These are phyloP conservation scores for Pseudomyrmex cubaensis DNA, from an alignment of 1,140 invertebrate species.

Conservation along the genomic window DNA sequence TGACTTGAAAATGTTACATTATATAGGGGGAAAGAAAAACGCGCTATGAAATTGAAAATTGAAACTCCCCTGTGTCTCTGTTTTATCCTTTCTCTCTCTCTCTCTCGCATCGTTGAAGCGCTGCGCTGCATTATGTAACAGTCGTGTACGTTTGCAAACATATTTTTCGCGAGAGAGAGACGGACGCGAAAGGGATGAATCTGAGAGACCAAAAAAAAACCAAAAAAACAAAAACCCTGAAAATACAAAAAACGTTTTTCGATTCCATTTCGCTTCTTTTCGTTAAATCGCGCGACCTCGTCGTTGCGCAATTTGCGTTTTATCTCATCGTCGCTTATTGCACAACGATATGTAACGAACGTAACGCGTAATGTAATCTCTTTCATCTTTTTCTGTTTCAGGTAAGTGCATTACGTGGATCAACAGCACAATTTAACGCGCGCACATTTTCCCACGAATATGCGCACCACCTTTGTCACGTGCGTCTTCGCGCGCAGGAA, in stretches of 20 bases:
- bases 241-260: conserved; percentile 7
- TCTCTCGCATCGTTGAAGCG: conserved; percentile 21
- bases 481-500: no score
- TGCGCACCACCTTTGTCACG: no score
- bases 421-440: no score
- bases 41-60: conserved; percentile 38
- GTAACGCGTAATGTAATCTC: not conserved
- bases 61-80: conserved; percentile 12
- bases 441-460: no score
- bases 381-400: conserved; percentile 67
- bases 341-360: not conserved
- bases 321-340: not conserved
- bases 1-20: not conserved
- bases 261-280: not conserved
- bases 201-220: conserved; percentile 4
- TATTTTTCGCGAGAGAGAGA: conserved; percentile 1
- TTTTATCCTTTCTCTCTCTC: not conserved
- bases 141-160: conserved; percentile 14
- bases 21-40: not conserved
- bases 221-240: not conserved
- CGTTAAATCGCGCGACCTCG: not conserved
- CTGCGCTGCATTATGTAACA: conserved; percentile 50
- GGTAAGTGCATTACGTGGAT: conserved; percentile 60
- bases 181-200: no score
- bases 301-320: not conserved